A percentile compares a stretch with the other conserved stretches of the same genome.
phyloP scores from a whole-genome alignment of 2,797 vertebrate genomes.

The Manis javanica region DNA sequence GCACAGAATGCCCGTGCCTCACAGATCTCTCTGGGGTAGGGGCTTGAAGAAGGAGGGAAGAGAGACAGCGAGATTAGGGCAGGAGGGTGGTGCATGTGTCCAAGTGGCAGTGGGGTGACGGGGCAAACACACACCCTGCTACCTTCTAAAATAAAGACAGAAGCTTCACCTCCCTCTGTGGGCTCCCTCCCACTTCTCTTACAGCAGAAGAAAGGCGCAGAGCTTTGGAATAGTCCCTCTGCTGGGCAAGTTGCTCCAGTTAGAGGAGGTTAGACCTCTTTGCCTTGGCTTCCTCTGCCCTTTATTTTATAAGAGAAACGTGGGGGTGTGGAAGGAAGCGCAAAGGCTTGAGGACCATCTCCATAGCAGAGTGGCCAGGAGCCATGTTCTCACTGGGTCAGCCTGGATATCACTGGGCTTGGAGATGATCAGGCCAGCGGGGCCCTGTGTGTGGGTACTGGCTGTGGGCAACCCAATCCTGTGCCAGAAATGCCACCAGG shows the following conservation, averaged over 20 bases:
- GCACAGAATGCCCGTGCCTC: background rate
- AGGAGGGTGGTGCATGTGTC: background rate
- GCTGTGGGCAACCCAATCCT: background rate
- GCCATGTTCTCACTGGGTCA: background rate
- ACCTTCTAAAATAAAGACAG: background rate
- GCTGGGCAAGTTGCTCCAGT: background rate
- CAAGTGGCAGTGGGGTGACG: accelerated
- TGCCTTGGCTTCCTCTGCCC: background rate
- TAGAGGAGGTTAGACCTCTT: background rate
- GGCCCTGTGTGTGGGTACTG: background rate
- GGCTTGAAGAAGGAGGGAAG: background rate
- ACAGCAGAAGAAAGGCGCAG: background rate
- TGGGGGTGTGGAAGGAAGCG: background rate
- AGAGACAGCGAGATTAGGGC: background rate
- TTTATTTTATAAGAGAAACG: background rate
- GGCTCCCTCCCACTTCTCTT: background rate
- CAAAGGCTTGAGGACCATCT: background rate
- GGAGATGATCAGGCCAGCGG: background rate
- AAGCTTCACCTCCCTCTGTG: background rate
- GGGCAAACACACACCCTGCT: background rate
- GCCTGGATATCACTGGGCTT: background rate
- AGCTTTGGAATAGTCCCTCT: background rate
- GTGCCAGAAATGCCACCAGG: background rate
- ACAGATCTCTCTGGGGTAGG: background rate
- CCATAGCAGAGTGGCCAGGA: background rate